Base-by-base conservation (phyloP, 2,113 vertebrate species). In the Malurus melanocephalus region DNA sequence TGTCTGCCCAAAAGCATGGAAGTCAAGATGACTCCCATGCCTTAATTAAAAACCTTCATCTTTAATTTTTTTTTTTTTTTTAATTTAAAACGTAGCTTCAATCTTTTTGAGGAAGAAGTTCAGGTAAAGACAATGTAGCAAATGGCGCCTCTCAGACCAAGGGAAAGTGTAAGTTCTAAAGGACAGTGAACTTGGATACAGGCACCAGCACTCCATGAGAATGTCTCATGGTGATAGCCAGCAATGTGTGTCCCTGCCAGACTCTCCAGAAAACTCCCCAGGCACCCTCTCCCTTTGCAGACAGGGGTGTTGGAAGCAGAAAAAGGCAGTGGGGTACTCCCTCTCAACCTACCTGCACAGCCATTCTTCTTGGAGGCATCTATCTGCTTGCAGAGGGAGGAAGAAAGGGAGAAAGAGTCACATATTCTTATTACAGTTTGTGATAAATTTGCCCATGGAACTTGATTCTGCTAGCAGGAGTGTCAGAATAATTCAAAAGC, bases 171-270 rank as follows among this genome's bases (percentile, higher is more conserved):
- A 56, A 64, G 22, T 53, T 53, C 22, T 85, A 57, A 79, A 72
- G 9, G 26, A n/a, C 38, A 33, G 33, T 57, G 33, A 57, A n/a
- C 4, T 42, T 79, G 9, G 27, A 26, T 32, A 15, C 20, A 60
- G 45, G 14, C 26, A 61, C 10, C 22, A 32, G 26, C 33, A 91
- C 10, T 72, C 30, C 30, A 3, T 35, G 30, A 60, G 30, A 55
- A n/a, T 0, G 0, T 49, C 43, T 78, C 2, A 1, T 24, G 35
- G 11, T 68, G n/a, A 22, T 12, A 59, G 15, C 10, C 11, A 8
- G 18, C 12, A 52, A 9, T 20, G 9, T 13, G 9, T 73, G 21
- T 51, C 46, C 32, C n/a, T 73, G 12, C n/a, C n/a, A 55, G 35
- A 42, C 22, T 71, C 55, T 74, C 30, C 45, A 55, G 43, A 64